A percentile compares a stretch with the other conserved stretches of the same genome.
These are phyloP conservation scores for Spodoptera littoralis DNA, from an alignment of 2,888 invertebrate species.

Conservation along the genomic window DNA sequence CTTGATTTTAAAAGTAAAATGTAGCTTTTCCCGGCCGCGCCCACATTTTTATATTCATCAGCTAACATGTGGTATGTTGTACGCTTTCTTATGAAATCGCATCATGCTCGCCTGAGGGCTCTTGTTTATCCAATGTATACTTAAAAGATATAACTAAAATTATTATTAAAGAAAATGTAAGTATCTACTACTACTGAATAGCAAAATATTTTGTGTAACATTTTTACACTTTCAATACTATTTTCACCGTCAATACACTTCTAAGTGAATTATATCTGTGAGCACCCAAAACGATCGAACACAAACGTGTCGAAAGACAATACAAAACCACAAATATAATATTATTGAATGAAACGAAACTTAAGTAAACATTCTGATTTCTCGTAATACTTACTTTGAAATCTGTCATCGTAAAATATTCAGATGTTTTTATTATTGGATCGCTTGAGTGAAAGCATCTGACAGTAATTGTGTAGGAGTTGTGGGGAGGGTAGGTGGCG, in stretches of 20 bases:
- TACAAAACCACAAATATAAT: not conserved
- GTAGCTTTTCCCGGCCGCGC: slow-evolving; percentile 35
- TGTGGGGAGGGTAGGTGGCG: slow-evolving; percentile 17
- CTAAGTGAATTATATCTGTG: no score
- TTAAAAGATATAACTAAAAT: no score
- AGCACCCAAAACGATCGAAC: no score
- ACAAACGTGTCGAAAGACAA: no score
- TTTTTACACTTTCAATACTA: no score
- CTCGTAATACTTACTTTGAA: slow-evolving; percentile 37
- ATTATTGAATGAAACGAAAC: slow-evolving; percentile 3
- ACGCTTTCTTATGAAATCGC: slow-evolving; percentile 33
- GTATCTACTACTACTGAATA: no score
- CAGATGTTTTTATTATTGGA: slow-evolving; percentile 53
- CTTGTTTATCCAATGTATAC: slow-evolving; percentile 5
- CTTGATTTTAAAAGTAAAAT: slow-evolving; percentile 43
- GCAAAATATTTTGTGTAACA: no score
- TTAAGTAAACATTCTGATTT: slow-evolving; percentile 35
- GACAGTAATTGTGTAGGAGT: slow-evolving; percentile 64
- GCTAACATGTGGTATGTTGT: slow-evolving; percentile 14
- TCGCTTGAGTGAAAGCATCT: slow-evolving; percentile 55
- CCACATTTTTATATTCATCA: slow-evolving; percentile 43
- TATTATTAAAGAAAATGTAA: no score
- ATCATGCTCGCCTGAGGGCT: slow-evolving; percentile 1
- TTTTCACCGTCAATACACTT: no score
- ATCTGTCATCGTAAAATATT: slow-evolving; percentile 57